Evolutionary conservation across 2,888 invertebrate species (phyloP).

Genomic region (Nowickia ferox): DNA sequence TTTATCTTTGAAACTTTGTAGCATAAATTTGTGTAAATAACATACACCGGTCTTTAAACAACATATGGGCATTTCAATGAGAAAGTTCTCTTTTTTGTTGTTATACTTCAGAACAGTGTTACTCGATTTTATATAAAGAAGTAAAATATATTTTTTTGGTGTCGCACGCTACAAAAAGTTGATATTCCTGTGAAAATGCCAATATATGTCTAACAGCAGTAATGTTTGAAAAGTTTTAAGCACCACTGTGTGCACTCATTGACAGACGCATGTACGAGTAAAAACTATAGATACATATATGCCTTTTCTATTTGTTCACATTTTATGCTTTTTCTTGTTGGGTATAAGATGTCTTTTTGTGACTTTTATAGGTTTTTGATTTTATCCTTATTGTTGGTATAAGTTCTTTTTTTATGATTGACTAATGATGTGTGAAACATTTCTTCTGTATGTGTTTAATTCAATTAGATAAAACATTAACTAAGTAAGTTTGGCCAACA

Average conservation of each 20-base stretch:
- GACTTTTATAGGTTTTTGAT: slow-evolving; percentile 71
- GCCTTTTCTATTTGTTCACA: slow-evolving; percentile 47
- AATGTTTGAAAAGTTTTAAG: background rate
- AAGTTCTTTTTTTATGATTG: slow-evolving; percentile 69
- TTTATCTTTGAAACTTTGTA: too few relatives aligned
- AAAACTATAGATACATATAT: slow-evolving; percentile 62
- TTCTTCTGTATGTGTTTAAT: slow-evolving; percentile 64
- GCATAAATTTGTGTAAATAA: too few relatives aligned
- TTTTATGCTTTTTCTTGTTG: slow-evolving; percentile 47
- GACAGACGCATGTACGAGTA: slow-evolving; percentile 37
- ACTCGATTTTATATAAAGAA: too few relatives aligned
- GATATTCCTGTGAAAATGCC: too few relatives aligned
- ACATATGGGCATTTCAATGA: too few relatives aligned
- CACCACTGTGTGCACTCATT: slow-evolving; percentile 35
- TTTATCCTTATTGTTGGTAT: slow-evolving; percentile 65
- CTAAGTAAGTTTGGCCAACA: slow-evolving; percentile 39
- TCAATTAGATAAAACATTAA: slow-evolving; percentile 68
- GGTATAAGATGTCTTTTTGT: slow-evolving; percentile 56
- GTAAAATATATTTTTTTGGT: too few relatives aligned
- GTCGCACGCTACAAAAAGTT: too few relatives aligned
- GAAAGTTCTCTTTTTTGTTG: too few relatives aligned
- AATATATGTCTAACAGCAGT: too few relatives aligned
- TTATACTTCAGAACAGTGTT: too few relatives aligned
- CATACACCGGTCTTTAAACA: too few relatives aligned
- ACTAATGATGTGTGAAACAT: slow-evolving; percentile 72